A percentile compares a stretch with the other conserved stretches of the same genome.
These are phyloP conservation scores for Aphyosemion australe DNA, from an alignment of 2,113 vertebrate genomes.

Conservation along the genomic window DNA sequence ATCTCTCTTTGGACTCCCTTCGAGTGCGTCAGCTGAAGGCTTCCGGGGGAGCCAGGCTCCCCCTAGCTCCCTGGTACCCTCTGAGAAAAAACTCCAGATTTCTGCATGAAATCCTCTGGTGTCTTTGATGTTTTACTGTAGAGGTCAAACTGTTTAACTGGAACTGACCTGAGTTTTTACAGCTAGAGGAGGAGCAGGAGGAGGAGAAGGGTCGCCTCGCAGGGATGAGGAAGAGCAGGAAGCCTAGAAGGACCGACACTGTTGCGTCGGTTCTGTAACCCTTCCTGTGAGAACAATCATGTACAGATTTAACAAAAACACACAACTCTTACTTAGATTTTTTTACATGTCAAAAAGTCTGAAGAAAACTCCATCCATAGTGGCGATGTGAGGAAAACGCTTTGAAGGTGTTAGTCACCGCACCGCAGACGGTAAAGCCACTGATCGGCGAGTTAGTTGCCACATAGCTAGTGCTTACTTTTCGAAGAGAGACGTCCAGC, in stretches of 20 bases:
- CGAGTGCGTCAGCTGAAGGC: no score
- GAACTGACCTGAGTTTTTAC: constrained; percentile 74
- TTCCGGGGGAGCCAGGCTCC: no score
- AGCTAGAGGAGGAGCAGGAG: constrained; percentile 72
- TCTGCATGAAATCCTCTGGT: no score
- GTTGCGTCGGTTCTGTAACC: constrained; percentile 97
- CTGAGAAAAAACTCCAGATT: no score
- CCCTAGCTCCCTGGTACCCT: no score
- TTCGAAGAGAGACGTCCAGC: constrained; percentile 98
- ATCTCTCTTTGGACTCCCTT: no score
- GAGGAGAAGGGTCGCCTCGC: constrained; percentile 86
- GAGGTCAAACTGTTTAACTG: background rate
- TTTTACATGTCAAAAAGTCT: no score
- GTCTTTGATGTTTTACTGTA: background rate
- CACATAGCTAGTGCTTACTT: constrained; percentile 78
- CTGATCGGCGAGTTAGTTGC: background rate
- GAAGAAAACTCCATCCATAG: no score
- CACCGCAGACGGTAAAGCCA: background rate
- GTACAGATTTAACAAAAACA: background rate
- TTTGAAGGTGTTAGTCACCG: background rate
- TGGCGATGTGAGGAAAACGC: no score
- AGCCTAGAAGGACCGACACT: constrained; percentile 92
- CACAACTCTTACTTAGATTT: background rate
- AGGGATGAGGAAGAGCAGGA: constrained; percentile 97
- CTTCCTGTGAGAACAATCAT: constrained; percentile 78